Evolutionary conservation across 35 echinoderm and acorn worm genomes (phyloP).

Genomic region (Apostichopus parvimensis): DNA sequence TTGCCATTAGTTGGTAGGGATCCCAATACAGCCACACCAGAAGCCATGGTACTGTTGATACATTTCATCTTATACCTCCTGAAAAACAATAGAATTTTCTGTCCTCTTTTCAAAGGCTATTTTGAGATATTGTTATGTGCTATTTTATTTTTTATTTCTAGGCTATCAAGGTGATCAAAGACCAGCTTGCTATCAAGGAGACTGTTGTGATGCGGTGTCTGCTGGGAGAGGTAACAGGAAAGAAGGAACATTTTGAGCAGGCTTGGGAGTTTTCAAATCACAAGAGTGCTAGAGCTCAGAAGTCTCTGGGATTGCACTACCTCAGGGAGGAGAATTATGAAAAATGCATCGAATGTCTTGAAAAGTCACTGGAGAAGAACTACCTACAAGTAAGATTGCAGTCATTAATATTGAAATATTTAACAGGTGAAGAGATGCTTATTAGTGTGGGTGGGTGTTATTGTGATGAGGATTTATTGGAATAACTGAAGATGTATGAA

Average conservation of each 20-base stretch:
- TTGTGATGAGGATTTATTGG: no score
- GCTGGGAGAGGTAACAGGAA: conserved; percentile 83
- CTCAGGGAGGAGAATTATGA: conserved; percentile 79
- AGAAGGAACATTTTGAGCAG: conserved; percentile 83
- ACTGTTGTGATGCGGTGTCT: conserved; percentile 84
- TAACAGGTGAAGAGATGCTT: no score
- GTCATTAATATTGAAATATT: no score
- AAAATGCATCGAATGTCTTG: conserved; percentile 89
- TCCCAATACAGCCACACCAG: no score
- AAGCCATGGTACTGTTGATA: no score
- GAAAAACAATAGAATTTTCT: no score
- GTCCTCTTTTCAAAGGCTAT: no score
- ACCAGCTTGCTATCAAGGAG: conserved; percentile 80
- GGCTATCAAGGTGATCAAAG: conserved; percentile 79
- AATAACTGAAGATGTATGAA: no score
- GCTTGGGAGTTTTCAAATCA: conserved; percentile 91
- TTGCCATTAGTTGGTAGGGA: no score
- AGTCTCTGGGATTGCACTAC: conserved; percentile 76
- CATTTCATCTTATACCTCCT: no score
- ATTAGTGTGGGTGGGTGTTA: no score
- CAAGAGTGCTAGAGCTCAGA: conserved; percentile 76
- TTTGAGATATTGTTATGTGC: no score
- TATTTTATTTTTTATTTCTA: conserved; percentile 21
- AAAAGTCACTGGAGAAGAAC: conserved; percentile 87
- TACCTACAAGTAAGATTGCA: conserved; percentile 64